A percentile compares a stretch with the other conserved stretches of the same genome.
Conservation (phyloP, 2,113 vertebrate species). For the Epinephelus lanceolatus region DNA sequence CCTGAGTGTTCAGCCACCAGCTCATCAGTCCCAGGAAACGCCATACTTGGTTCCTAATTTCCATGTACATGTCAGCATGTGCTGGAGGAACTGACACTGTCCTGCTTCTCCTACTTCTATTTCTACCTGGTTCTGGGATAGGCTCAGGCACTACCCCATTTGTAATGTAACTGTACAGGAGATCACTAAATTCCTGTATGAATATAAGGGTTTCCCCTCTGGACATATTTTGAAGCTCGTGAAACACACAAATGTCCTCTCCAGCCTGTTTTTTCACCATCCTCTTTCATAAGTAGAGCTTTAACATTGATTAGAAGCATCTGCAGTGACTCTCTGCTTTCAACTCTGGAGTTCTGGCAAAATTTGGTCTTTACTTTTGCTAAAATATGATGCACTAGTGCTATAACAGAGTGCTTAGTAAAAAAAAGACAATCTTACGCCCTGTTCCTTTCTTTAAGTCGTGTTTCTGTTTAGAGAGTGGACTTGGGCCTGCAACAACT, state of each 20-base stretch:
- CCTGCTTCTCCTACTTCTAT: no score
- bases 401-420: no score
- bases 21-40: neutral
- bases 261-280: neutral
- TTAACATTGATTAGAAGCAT: neutral
- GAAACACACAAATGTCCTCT: neutral
- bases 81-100: neutral
- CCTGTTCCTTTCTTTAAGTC: no score
- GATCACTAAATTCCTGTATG: neutral
- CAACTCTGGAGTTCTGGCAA: no score
- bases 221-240: neutral
- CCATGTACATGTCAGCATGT: neutral
- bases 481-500: no score
- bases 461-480: no score
- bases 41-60: neutral
- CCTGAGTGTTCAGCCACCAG: neutral
- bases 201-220: neutral
- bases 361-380: neutral
- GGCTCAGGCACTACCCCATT: accelerated
- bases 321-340: neutral
- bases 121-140: no score
- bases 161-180: neutral
- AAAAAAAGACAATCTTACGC: neutral
- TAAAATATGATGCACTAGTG: no score
- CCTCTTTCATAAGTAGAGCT: neutral